phyloP scores from a whole-genome alignment of 2,888 invertebrate genomes.

The Agonum fuliginosum region DNA sequence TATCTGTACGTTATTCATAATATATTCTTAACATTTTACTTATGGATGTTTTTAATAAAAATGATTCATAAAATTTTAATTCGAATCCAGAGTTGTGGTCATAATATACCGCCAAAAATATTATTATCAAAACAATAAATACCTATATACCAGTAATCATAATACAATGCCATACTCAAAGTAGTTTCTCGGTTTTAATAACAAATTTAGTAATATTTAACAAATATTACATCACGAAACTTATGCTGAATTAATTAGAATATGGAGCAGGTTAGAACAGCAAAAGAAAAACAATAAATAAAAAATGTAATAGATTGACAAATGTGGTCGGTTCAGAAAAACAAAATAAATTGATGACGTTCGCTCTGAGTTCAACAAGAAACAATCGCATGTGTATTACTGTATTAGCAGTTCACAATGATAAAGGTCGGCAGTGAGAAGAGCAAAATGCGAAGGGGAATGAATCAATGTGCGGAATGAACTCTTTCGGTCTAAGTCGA shows the following conservation, averaged over 20 bases:
- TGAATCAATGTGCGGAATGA: neutral
- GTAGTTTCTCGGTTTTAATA: too few relatives aligned
- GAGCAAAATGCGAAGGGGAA: neutral
- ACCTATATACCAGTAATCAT: too few relatives aligned
- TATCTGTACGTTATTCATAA: neutral
- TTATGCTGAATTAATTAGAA: conserved; percentile 37
- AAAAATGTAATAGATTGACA: conserved; percentile 30
- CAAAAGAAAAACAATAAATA: conserved; percentile 23
- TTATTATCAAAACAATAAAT: too few relatives aligned
- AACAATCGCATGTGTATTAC: neutral
- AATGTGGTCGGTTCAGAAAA: conserved; percentile 42
- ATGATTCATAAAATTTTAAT: too few relatives aligned
- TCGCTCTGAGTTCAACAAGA: neutral
- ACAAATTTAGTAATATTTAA: too few relatives aligned
- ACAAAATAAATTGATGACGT: conserved; percentile 18
- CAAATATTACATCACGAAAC: too few relatives aligned
- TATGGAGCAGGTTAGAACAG: conserved; percentile 1
- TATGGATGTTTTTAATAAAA: too few relatives aligned
- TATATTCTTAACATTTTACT: neutral
- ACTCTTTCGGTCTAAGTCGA: conserved; percentile 24
- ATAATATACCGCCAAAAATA: too few relatives aligned
- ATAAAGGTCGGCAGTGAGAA: conserved; percentile 31
- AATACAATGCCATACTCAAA: too few relatives aligned
- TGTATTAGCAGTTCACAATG: conserved; percentile 22
- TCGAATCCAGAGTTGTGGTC: too few relatives aligned